Conservation (phyloP, 2,797 vertebrate species). For the Benthosema pterotum region DNA sequence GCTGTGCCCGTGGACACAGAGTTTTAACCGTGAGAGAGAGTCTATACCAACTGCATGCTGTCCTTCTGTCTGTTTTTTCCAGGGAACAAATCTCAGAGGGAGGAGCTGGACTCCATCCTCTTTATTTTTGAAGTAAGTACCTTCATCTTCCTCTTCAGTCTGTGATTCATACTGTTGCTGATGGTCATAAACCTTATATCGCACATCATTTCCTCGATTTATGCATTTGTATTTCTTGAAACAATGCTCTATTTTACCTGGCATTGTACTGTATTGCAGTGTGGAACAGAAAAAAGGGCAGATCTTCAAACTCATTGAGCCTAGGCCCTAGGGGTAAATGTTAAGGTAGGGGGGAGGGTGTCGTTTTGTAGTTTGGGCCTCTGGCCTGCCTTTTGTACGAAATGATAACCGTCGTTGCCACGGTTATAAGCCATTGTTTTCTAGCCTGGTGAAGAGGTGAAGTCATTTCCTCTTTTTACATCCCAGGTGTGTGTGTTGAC, state of each 20-base stretch:
- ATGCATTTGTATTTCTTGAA: too few species aligned
- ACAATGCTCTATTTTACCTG: too few species aligned
- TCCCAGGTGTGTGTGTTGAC: constrained; percentile 5
- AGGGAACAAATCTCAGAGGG: constrained; percentile 99
- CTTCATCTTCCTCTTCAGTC: constrained; percentile 14
- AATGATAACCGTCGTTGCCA: not conserved
- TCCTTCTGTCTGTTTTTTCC: constrained; percentile 72
- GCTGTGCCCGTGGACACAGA: too few species aligned
- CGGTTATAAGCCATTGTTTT: constrained; percentile 27
- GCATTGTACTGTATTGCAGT: too few species aligned
- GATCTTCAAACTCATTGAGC: too few species aligned
- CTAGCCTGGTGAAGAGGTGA: not conserved
- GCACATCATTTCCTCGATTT: too few species aligned
- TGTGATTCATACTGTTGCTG: constrained; percentile 15
- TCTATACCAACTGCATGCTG: constrained; percentile 6
- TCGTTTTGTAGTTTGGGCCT: too few species aligned
- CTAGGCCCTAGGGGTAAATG: too few species aligned
- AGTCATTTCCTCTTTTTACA: constrained; percentile 23
- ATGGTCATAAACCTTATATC: too few species aligned
- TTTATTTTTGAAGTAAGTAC: constrained; percentile 99
- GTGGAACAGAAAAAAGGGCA: too few species aligned
- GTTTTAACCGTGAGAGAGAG: constrained; percentile 20
- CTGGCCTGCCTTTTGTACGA: too few species aligned
- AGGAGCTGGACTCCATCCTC: constrained; percentile 99
- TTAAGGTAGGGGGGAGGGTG: too few species aligned